Conservation (phyloP, 2,888 invertebrate species). For the Caenorhabditis plicata region DNA sequence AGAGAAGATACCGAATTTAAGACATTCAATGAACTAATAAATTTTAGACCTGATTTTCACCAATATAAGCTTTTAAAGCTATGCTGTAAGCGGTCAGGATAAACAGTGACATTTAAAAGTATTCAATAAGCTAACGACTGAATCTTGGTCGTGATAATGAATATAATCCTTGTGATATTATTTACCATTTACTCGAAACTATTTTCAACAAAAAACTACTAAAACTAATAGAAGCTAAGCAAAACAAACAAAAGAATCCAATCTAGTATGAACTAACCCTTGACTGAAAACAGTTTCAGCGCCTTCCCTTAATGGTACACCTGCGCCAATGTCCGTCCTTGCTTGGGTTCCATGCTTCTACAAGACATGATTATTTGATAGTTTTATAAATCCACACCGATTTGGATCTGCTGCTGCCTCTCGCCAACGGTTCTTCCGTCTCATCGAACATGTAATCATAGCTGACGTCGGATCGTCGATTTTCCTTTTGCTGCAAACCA, state of each 20-base stretch:
- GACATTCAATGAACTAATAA: too few relatives aligned
- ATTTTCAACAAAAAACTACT: neutral
- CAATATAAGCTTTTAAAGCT: too few relatives aligned
- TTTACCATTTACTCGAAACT: too few relatives aligned
- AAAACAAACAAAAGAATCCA: slow-evolving; percentile 9
- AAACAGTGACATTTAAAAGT: too few relatives aligned
- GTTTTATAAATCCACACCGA: slow-evolving; percentile 10
- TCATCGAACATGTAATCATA: slow-evolving; percentile 30
- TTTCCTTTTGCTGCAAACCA: neutral
- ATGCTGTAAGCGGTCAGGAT: too few relatives aligned
- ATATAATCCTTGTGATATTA: too few relatives aligned
- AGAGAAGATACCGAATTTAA: too few relatives aligned
- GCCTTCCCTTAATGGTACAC: too few relatives aligned
- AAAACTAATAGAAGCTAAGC: neutral
- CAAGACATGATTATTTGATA: too few relatives aligned
- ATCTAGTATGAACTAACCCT: slow-evolving; percentile 18
- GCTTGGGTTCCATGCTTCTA: slow-evolving; percentile 8
- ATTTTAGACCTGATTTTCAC: too few relatives aligned
- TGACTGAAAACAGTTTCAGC: slow-evolving; percentile 28
- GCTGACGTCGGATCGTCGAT: neutral
- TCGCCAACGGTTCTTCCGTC: slow-evolving; percentile 19
- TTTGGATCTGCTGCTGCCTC: slow-evolving; percentile 12
- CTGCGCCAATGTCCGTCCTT: slow-evolving; percentile 1
- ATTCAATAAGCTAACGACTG: too few relatives aligned
- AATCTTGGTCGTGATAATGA: too few relatives aligned